These are phyloP conservation scores for Hyppa rectilinea DNA, from an alignment of 2,888 invertebrate genomes.

Conservation along the genomic window DNA sequence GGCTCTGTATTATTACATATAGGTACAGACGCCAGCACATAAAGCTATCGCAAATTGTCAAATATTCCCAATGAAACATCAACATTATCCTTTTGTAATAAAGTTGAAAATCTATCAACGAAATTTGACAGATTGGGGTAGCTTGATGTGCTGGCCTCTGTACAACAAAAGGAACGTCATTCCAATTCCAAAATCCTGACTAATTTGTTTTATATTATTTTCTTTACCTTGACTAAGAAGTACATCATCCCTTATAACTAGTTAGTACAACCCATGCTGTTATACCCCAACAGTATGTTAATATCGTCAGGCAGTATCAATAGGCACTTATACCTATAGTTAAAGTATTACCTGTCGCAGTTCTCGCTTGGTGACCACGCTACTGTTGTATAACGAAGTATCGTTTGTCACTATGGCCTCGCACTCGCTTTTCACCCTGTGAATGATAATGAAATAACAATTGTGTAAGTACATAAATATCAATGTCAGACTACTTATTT, in stretches of 20 bases:
- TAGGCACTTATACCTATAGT: not conserved
- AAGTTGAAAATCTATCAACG: no score
- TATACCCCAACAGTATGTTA: not conserved
- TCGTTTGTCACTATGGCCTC: conserved; percentile 85
- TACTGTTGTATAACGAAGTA: conserved; percentile 78
- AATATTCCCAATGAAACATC: no score
- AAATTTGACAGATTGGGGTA: no score
- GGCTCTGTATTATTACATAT: no score
- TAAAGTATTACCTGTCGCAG: conserved; percentile 80
- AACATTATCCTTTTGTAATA: no score
- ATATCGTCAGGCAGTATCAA: not conserved
- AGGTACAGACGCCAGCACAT: no score
- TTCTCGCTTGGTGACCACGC: conserved; percentile 75
- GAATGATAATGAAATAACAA: conserved; percentile 71
- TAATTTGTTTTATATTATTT: not conserved
- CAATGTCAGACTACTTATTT: conserved; percentile 29
- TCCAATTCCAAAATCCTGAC: fast-evolving
- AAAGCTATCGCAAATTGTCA: no score
- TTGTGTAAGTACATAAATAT: conserved; percentile 54
- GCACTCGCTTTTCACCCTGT: conserved; percentile 88
- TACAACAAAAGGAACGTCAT: no score
- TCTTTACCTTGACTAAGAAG: not conserved
- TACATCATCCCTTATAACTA: not conserved
- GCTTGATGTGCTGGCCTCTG: no score
- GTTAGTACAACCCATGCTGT: not conserved